Percentiles rank a stretch among this genome's conserved stretches.
These are phyloP conservation scores for Babylonia areolata DNA, from an alignment of 1,140 invertebrate genomes.

Conservation along the genomic window DNA sequence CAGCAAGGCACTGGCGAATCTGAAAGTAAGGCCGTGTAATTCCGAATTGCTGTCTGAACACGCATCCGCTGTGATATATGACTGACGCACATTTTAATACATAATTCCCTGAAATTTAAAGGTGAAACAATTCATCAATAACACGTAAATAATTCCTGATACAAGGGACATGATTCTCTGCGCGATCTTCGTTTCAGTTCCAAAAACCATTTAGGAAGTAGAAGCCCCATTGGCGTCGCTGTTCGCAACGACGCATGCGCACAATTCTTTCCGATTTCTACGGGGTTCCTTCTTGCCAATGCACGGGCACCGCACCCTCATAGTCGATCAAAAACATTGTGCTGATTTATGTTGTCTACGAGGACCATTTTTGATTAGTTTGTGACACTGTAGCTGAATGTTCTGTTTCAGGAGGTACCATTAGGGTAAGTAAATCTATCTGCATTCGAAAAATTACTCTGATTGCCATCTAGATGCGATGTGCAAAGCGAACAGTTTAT, in stretches of 20 bases:
- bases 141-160: too few relatives aligned
- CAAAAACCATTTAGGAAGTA: neutral
- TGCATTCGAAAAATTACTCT: neutral
- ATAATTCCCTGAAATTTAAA: neutral
- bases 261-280: constrained; percentile 46
- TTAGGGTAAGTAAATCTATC: constrained; percentile 37
- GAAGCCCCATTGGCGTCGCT: constrained; percentile 38
- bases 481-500: constrained; percentile 7
- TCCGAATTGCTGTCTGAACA: neutral
- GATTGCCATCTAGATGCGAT: neutral
- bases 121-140: neutral
- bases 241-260: constrained; percentile 55
- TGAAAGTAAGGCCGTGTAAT: too few relatives aligned
- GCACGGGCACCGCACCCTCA: constrained; percentile 62
- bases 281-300: constrained; percentile 56
- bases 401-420: constrained; percentile 15
- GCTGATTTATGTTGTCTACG: constrained; percentile 39
- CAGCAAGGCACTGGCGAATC: too few relatives aligned
- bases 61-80: neutral
- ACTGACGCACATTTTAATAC: neutral
- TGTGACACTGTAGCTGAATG: constrained; percentile 31
- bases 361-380: constrained; percentile 36
- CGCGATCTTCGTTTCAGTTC: too few relatives aligned
- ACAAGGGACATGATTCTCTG: neutral
- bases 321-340: constrained; percentile 39